These are phyloP conservation scores for Platycercus adscitus DNA, from an alignment of 2,113 vertebrate species.

Conservation along the genomic window DNA sequence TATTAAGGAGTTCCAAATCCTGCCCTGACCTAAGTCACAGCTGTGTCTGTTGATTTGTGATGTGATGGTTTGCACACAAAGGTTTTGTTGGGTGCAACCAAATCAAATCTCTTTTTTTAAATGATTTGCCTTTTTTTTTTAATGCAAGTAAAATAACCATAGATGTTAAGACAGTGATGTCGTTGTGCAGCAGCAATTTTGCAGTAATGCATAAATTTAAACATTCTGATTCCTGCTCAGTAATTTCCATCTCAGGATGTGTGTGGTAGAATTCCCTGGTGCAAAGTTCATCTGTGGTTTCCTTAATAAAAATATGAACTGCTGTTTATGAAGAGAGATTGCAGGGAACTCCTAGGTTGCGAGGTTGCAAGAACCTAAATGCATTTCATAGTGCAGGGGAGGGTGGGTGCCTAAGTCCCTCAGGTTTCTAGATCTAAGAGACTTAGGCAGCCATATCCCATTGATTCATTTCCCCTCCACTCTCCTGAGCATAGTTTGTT, in stretches of 20 bases:
- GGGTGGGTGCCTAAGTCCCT: neutral
- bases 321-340: neutral
- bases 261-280: neutral
- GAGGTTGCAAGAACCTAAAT: neutral
- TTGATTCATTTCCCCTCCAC: neutral
- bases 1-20: neutral
- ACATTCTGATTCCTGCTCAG: neutral
- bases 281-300: conserved; percentile 31
- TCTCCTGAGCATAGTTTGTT: neutral
- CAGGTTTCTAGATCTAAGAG: neutral
- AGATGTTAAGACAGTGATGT: neutral
- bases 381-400: neutral
- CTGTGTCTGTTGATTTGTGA: neutral
- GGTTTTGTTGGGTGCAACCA: neutral
- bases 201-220: neutral
- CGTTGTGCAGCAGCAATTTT: neutral
- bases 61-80: neutral
- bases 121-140: neutral
- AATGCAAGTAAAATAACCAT: neutral
- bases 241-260: conserved; percentile 30
- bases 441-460: neutral
- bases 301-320: conserved; percentile 20
- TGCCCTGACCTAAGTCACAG: neutral
- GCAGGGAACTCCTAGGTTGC: conserved; percentile 4
- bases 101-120: neutral